These are phyloP conservation scores for Nymphalis polychloros DNA, from an alignment of 2,888 invertebrate species.

Conservation along the genomic window DNA sequence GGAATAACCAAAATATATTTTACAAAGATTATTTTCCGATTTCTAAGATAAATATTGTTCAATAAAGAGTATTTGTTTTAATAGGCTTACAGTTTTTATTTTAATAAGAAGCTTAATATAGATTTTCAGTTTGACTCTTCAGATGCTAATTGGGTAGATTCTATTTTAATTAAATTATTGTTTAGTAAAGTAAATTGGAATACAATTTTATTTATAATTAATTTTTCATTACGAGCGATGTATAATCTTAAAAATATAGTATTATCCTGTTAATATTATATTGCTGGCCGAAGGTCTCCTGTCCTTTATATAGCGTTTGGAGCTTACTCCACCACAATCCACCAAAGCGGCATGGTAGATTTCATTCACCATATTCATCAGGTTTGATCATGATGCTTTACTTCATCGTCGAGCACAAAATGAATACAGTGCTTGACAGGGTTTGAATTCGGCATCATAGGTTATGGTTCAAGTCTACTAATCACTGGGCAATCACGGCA, in stretches of 20 bases:
- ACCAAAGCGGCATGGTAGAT: too few species aligned
- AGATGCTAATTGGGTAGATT: conserved; percentile 6
- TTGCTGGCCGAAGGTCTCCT: too few species aligned
- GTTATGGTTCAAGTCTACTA: too few species aligned
- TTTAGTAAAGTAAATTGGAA: background rate
- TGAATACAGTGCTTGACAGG: too few species aligned
- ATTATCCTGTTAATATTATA: too few species aligned
- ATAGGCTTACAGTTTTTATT: conserved; percentile 5
- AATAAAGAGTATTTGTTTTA: conserved; percentile 1
- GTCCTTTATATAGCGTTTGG: too few species aligned
- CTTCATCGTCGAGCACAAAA: too few species aligned
- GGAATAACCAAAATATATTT: conserved; percentile 4
- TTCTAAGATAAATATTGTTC: background rate
- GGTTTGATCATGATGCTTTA: too few species aligned
- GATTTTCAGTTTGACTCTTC: background rate
- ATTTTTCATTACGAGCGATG: background rate
- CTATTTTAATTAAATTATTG: conserved; percentile 3
- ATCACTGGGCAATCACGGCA: too few species aligned
- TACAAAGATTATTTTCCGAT: background rate
- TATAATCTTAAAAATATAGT: background rate
- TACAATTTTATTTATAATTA: background rate
- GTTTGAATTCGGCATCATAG: too few species aligned
- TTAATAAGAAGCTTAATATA: conserved; percentile 4
- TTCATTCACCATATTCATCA: too few species aligned
- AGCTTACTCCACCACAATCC: too few species aligned